Base-by-base conservation (phyloP, 30 jellyfish, hydroid and myxozoan genomes). In the Aurelia sp. region DNA sequence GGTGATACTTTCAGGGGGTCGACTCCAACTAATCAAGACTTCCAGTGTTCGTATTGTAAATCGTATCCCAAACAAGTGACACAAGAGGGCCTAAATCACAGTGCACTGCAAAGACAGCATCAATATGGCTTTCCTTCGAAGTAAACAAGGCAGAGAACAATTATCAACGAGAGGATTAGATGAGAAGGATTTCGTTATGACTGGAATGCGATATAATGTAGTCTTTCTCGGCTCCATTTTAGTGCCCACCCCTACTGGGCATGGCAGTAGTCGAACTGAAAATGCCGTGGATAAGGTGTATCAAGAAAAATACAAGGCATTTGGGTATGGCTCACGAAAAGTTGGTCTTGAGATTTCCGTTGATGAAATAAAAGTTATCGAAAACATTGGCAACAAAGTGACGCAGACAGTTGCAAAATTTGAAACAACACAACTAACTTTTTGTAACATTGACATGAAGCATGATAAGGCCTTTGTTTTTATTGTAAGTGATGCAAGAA, bases 221-320 rank as follows among this genome's bases (percentile, higher is more conserved):
- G 72, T 61, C 2, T 89, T 70, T 67, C 81, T 89, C 17, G 97
- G 97, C 59, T 89, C 97, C 17, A 81, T 81, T 69, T 47, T 81
- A 20, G 97, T 89, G 61, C 97, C 97, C 41, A 89, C 97, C 22
- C 88, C 91, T 11, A 80, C 84, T 6, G 97, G 97, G 7, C 93
- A 89, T 64, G 97, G 97, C n/a, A 89, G 97, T 64, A 59, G 84
- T 41, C 58, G 86, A 6, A 81, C 97, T 5, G 91, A 66, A n/a
- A 81, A 21, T 15, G 92, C 97, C 8, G 97, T 89, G 24, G 97
- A 80, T 35, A 80, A 74, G 44, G 75, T 89, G 3, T 89, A 89
- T 80, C 64, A 82, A 6, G 97, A 89, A 38, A 89, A 89, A 44
- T 89, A 89, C 82, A 89, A 81, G 57, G 85, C 88, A 31, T 89